A percentile compares a stretch with the other conserved stretches of the same genome.
phyloP scores from a whole-genome alignment of 2,888 invertebrate genomes.

The Dynastes tityus region DNA sequence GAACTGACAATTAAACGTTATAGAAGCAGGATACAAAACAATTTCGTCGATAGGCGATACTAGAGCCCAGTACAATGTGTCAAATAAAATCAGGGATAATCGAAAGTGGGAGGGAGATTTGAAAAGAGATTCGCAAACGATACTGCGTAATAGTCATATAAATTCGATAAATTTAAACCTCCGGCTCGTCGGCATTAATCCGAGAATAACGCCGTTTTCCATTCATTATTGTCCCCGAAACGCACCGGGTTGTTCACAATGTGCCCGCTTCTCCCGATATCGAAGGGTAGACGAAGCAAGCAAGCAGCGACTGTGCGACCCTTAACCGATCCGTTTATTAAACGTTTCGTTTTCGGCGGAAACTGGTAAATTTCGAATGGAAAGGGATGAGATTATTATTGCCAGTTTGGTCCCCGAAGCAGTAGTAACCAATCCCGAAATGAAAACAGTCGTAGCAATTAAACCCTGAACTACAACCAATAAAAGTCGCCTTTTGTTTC shows the following conservation, averaged over 20 bases:
- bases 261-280: not conserved
- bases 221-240: constrained; percentile 22
- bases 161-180: constrained; percentile 42
- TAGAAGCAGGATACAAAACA: constrained; percentile 3
- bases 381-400: constrained; percentile 27
- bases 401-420: constrained; percentile 9
- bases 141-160: constrained; percentile 4
- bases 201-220: constrained; percentile 37
- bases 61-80: not conserved
- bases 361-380: too few relatives aligned
- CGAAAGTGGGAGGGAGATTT: not conserved
- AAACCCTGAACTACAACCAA: constrained; percentile 24
- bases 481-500: constrained; percentile 37
- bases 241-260: constrained; percentile 11
- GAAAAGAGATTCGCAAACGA: constrained; percentile 6
- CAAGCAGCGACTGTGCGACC: not conserved
- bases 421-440: constrained; percentile 29
- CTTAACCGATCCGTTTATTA: constrained; percentile 15
- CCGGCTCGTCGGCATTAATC: constrained; percentile 30
- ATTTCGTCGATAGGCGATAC: not conserved
- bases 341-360: constrained; percentile 31
- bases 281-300: not conserved
- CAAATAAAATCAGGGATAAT: not conserved
- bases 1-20: not conserved
- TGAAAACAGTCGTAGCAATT: constrained; percentile 40